Evolutionary conservation across 2,888 invertebrate species (phyloP).

Genomic region (Lasiommata megera): DNA sequence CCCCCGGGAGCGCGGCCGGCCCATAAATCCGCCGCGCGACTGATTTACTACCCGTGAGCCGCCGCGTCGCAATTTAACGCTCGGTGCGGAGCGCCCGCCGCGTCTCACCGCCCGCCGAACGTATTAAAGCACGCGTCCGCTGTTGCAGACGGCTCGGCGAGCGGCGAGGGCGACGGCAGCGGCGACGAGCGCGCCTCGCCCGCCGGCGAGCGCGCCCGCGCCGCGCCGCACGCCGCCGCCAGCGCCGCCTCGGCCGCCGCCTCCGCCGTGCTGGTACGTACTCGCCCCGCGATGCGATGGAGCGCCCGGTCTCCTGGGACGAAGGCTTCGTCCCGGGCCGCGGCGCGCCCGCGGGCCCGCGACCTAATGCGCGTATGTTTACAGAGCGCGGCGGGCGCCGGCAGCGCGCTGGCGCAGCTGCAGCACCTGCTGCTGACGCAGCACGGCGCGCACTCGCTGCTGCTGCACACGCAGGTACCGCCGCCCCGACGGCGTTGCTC

Average conservation of each 20-base stretch:
- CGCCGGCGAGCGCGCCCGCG: slow-evolving; percentile 48
- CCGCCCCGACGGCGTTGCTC: too few relatives aligned
- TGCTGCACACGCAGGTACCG: slow-evolving; percentile 68
- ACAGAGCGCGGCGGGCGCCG: slow-evolving; percentile 66
- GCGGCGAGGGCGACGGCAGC: slow-evolving; percentile 72
- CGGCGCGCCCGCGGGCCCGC: not conserved
- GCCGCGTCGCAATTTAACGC: not conserved
- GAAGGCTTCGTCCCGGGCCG: too few relatives aligned
- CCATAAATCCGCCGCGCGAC: slow-evolving; percentile 28
- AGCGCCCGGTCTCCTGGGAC: too few relatives aligned
- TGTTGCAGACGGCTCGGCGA: slow-evolving; percentile 68
- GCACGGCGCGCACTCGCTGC: slow-evolving; percentile 71
- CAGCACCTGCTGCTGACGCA: slow-evolving; percentile 72
- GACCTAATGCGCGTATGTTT: not conserved
- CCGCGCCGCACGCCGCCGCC: slow-evolving; percentile 43
- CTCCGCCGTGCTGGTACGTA: slow-evolving; percentile 36
- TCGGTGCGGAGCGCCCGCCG: not conserved
- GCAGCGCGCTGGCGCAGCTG: slow-evolving; percentile 69
- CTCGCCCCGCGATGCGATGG: too few relatives aligned
- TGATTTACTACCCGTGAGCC: slow-evolving; percentile 22
- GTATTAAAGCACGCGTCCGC: not conserved
- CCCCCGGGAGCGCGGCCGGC: slow-evolving; percentile 15
- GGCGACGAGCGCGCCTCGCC: slow-evolving; percentile 66
- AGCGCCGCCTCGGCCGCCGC: slow-evolving; percentile 42
- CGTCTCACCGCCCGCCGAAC: not conserved